Evolutionary conservation across 2,888 invertebrate species (phyloP).

Genomic region (Andrena camellia): DNA sequence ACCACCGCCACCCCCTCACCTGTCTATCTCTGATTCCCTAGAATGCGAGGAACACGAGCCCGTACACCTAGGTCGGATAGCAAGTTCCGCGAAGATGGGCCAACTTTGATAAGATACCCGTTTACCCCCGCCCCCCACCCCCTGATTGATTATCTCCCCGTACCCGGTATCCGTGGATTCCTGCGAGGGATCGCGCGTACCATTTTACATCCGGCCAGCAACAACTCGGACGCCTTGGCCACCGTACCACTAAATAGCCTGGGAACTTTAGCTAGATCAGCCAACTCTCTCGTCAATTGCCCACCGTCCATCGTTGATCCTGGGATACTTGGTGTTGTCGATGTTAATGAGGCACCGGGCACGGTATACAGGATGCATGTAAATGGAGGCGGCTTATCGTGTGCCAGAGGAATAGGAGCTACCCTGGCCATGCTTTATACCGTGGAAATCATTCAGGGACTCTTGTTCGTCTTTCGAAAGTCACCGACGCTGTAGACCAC

Average conservation of each 20-base stretch:
- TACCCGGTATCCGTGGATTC: constrained; percentile 43
- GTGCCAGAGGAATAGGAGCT: constrained; percentile 19
- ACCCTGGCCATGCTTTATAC: constrained; percentile 27
- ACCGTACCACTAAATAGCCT: not conserved
- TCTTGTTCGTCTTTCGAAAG: constrained; percentile 32
- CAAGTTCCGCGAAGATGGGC: constrained; percentile 76
- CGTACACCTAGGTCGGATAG: constrained; percentile 47
- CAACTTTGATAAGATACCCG: constrained; percentile 84
- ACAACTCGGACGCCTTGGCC: constrained; percentile 11
- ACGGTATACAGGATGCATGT: constrained; percentile 34
- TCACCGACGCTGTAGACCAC: not conserved
- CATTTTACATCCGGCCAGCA: constrained; percentile 43
- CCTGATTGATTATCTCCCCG: constrained; percentile 83
- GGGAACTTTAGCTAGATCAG: not conserved
- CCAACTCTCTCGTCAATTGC: not conserved
- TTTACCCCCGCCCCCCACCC: constrained; percentile 80
- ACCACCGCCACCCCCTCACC: not conserved
- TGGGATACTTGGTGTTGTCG: not conserved
- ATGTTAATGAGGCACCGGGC: not conserved
- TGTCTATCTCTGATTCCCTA: constrained; percentile 20
- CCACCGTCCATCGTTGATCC: not conserved
- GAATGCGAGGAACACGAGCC: constrained; percentile 55
- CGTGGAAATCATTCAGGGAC: constrained; percentile 35
- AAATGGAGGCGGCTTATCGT: constrained; percentile 34
- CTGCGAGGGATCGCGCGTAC: constrained; percentile 40